Conservation (phyloP, 2,113 vertebrate genomes). For the Motacilla alba region DNA sequence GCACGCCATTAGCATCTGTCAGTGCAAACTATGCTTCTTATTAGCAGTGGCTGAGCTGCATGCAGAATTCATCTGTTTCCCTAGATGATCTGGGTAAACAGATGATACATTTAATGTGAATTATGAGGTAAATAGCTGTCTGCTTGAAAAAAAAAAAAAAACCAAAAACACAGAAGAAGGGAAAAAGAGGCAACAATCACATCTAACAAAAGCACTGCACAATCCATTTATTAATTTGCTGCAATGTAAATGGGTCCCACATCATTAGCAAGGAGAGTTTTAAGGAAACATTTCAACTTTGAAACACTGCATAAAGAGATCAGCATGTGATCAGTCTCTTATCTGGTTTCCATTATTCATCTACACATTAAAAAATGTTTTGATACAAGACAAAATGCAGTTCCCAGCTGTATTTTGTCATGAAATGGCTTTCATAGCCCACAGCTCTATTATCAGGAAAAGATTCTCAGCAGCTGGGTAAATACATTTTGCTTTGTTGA, state of each 20-base stretch:
- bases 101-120: not conserved
- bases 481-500: constrained; percentile 44
- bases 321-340: not conserved
- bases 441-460: not conserved
- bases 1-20: not conserved
- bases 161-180: not conserved
- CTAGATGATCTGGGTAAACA: not conserved
- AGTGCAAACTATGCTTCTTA: not conserved
- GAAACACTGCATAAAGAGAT: not conserved
- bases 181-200: not conserved
- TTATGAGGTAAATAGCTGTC: not conserved
- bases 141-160: not conserved
- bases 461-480: constrained; percentile 35
- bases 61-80: not conserved
- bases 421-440: constrained; percentile 5
- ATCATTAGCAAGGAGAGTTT: not conserved
- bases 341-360: constrained; percentile 13
- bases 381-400: constrained; percentile 1
- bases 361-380: not conserved
- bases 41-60: not conserved
- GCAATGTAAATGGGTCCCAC: not conserved
- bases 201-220: not conserved
- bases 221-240: not conserved
- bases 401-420: constrained; percentile 45
- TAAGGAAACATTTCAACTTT: not conserved